Conservation (phyloP, 1,140 invertebrate genomes). For the Dermatophagoides farinae region DNA sequence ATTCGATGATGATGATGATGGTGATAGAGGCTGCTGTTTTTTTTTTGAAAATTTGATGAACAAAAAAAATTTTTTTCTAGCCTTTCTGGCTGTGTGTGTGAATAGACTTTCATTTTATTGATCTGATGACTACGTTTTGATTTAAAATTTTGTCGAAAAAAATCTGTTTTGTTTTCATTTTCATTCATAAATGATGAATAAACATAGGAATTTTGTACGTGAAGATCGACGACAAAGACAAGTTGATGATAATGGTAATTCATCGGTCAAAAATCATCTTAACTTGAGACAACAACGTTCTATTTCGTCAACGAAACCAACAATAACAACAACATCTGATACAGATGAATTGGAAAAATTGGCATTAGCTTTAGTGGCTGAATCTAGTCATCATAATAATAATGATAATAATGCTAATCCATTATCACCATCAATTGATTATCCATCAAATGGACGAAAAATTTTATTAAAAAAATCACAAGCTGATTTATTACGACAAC, state of each 20-base stretch:
- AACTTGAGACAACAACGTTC: neutral
- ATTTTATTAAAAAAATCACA: slow-evolving; percentile 5
- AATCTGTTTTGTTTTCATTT: too few relatives aligned
- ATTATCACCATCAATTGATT: neutral
- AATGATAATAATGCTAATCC: too few relatives aligned
- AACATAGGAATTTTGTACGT: slow-evolving; percentile 4
- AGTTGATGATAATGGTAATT: neutral
- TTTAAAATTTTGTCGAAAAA: too few relatives aligned
- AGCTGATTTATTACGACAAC: slow-evolving; percentile 1
- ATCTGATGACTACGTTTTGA: too few relatives aligned
- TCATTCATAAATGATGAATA: too few relatives aligned
- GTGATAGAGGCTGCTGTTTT: too few relatives aligned
- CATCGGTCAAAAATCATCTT: neutral
- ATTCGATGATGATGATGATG: too few relatives aligned
- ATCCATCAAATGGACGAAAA: neutral
- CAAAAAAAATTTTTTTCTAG: too few relatives aligned
- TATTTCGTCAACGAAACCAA: too few relatives aligned
- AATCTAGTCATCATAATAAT: neutral
- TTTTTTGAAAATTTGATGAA: too few relatives aligned
- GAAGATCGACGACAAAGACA: slow-evolving; percentile 6
- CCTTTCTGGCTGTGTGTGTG: too few relatives aligned
- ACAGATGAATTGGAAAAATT: neutral
- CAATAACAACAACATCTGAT: neutral
- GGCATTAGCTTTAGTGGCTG: neutral
- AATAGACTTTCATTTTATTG: too few relatives aligned